Base-by-base conservation (phyloP, 1,140 invertebrate genomes). In the Drosophila funebris region DNA sequence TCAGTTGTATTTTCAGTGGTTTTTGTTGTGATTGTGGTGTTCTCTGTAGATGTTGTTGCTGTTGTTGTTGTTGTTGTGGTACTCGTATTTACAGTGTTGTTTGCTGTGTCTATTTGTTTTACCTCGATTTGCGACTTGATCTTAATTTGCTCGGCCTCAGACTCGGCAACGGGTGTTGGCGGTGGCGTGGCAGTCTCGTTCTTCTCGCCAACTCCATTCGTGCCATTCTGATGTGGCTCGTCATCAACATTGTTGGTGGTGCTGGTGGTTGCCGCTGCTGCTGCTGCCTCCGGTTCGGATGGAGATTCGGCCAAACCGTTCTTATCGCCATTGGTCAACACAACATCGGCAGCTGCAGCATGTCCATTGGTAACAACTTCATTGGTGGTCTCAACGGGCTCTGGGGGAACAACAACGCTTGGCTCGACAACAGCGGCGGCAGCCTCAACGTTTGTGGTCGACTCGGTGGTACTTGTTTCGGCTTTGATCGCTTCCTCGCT, bases 361-460 rank as follows among this genome's bases (percentile, higher is more conserved):
- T 79, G 80, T 36, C 88, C 88, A 56, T 90, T 90, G 71, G 83
- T 90, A 39, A 90, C 83, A 36, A 74, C 76, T 63, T 69, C 77
- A 13, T 61, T 27, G 18, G 57, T 39, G 41, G 16, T 60, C 2
- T 14, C 53, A 36, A 36, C 60, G 37, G 73, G 20, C 33, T 66
- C 48, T 61, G 54, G 53, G 37, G 43, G 44, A 0, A 57, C 70
- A 62, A 70, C 60, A 44, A 27, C 61, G 6, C 18, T 75, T 41
- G 72, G 53, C 58, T 85, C 82, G 27, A 52, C 58, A 39, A 41
- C 62, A 13, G 48, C 44, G 31, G 48, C 50, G 13, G 57, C 52
- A 16, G 93, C 92, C 92, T 93, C 93, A 73, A 93, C 93, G 4
- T 92, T 92, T 62, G 93, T 90, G 87, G 93, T 93, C 78, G 78